Conservation (phyloP, 2,888 invertebrate genomes). For the Trichogramma dendrolimi region DNA sequence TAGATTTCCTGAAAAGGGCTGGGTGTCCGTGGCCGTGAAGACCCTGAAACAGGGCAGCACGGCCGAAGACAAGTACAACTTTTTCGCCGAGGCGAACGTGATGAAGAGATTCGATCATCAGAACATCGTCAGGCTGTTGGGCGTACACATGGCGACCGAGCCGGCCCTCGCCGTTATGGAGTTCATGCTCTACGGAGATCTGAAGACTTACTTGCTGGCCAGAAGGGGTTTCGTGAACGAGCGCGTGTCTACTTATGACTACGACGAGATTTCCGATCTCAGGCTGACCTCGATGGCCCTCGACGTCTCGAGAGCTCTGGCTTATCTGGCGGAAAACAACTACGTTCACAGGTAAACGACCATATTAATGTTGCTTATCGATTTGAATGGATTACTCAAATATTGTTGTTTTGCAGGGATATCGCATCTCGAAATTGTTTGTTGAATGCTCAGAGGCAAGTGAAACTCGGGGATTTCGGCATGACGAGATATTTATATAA, state of each 20-base stretch:
- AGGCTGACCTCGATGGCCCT: slow-evolving; percentile 82
- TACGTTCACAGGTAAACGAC: slow-evolving; percentile 71
- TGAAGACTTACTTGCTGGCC: slow-evolving; percentile 83
- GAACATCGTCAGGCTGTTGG: slow-evolving; percentile 80
- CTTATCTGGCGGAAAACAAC: slow-evolving; percentile 78
- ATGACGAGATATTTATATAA: slow-evolving; percentile 87
- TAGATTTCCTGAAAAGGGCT: slow-evolving; percentile 64
- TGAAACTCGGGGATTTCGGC: slow-evolving; percentile 83
- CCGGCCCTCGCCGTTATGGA: slow-evolving; percentile 92
- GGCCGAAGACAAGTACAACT: slow-evolving; percentile 84
- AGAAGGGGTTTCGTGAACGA: slow-evolving; percentile 76
- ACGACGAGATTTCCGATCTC: slow-evolving; percentile 74
- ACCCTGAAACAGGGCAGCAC: slow-evolving; percentile 78
- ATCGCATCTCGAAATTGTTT: slow-evolving; percentile 76
- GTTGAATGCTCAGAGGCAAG: slow-evolving; percentile 67
- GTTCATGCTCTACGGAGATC: slow-evolving; percentile 87
- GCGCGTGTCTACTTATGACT: slow-evolving; percentile 58
- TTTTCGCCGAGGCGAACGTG: slow-evolving; percentile 86
- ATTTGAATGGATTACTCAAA: not conserved
- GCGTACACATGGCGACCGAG: slow-evolving; percentile 80
- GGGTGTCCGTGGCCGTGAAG: slow-evolving; percentile 85
- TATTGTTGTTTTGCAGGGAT: slow-evolving; percentile 59
- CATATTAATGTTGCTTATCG: not conserved
- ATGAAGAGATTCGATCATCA: slow-evolving; percentile 91
- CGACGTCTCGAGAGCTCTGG: slow-evolving; percentile 79